These are phyloP conservation scores for Xanthia icteritia DNA, from an alignment of 2,888 invertebrate genomes.

Conservation along the genomic window DNA sequence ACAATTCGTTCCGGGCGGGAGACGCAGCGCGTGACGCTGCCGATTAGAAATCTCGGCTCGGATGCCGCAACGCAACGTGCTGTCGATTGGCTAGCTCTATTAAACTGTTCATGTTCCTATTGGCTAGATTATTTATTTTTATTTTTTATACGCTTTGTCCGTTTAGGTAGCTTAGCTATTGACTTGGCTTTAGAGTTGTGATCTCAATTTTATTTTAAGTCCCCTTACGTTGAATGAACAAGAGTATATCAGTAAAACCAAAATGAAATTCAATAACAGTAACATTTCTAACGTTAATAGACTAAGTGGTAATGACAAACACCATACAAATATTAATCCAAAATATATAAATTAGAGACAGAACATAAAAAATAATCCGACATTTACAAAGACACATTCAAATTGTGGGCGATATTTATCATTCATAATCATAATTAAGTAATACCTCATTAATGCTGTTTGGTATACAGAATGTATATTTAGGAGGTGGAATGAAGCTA, in stretches of 20 bases:
- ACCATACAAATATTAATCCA: constrained; percentile 6
- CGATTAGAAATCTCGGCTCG: constrained; percentile 85
- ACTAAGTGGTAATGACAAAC: constrained; percentile 8
- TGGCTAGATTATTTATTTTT: constrained; percentile 57
- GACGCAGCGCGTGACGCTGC: constrained; percentile 83
- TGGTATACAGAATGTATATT: constrained; percentile 36
- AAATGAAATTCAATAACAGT: constrained; percentile 10
- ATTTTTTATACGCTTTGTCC: constrained; percentile 30
- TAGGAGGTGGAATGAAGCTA: constrained; percentile 55
- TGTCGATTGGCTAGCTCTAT: constrained; percentile 75
- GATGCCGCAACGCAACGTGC: constrained; percentile 74
- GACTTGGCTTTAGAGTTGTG: not conserved
- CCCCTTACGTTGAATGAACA: not conserved
- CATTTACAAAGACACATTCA: constrained; percentile 19
- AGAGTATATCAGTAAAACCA: not conserved
- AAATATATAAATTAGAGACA: not conserved
- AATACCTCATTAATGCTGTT: constrained; percentile 36
- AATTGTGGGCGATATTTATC: constrained; percentile 39
- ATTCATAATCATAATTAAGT: constrained; percentile 49
- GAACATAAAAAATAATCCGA: constrained; percentile 13
- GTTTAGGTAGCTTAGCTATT: constrained; percentile 12
- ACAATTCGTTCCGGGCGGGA: constrained; percentile 77
- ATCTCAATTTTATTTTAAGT: constrained; percentile 5
- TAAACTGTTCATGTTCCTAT: constrained; percentile 70
- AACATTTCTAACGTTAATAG: not conserved